phyloP scores from a whole-genome alignment of 1,140 invertebrate species.

The Eriocheir sinensis region DNA sequence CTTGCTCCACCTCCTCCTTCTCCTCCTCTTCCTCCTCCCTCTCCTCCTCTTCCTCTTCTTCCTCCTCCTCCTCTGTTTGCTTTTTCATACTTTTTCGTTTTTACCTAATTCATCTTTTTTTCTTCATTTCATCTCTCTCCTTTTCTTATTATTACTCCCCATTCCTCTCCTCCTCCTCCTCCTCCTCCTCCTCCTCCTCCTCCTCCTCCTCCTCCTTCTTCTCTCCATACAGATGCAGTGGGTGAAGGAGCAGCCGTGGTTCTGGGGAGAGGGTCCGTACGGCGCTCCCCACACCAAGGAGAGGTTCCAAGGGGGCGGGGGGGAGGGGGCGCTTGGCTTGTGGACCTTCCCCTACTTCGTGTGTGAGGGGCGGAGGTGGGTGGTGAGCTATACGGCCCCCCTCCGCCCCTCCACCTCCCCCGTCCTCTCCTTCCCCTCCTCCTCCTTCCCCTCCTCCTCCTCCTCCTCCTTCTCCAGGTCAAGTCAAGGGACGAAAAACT shows the following conservation, averaged over 20 bases:
- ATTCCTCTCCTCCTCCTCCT: background rate
- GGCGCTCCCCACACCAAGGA: background rate
- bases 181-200: background rate
- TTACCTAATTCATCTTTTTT: background rate
- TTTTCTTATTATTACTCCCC: background rate
- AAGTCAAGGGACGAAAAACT: too few species aligned
- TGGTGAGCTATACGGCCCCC: slow-evolving; percentile 53
- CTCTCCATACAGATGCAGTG: background rate
- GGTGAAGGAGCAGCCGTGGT: slow-evolving; percentile 29
- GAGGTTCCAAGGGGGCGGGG: slow-evolving; percentile 20
- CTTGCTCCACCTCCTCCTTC: background rate
- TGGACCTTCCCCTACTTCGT: slow-evolving; percentile 69
- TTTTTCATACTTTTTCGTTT: background rate
- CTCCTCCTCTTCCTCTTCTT: background rate
- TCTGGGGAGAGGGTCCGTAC: background rate
- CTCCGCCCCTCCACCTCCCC: background rate
- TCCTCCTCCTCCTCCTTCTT: background rate
- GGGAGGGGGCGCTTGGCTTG: slow-evolving; percentile 17
- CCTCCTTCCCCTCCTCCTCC: too few species aligned
- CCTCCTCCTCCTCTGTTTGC: background rate
- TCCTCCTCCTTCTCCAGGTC: background rate
- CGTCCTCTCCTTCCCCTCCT: background rate
- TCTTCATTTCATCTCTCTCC: background rate
- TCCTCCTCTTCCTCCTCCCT: background rate
- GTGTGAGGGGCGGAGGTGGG: slow-evolving; percentile 45